Evolutionary conservation across 2,797 vertebrate species (phyloP).

Genomic region (Jordanella pulchra): DNA sequence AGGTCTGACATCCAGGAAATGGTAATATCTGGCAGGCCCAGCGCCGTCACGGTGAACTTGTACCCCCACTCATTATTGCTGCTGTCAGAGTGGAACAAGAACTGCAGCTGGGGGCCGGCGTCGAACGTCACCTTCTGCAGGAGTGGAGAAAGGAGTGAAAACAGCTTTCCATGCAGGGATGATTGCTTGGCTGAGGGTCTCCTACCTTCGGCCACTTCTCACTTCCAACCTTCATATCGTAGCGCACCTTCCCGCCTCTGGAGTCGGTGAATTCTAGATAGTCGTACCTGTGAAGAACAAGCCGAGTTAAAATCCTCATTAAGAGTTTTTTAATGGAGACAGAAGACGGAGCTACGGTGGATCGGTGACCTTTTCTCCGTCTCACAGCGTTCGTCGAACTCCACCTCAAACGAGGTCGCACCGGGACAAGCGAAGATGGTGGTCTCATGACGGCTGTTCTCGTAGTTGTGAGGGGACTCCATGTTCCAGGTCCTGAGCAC

Average conservation of each 20-base stretch:
- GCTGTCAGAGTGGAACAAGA: constrained; percentile 98
- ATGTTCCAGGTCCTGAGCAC: constrained; percentile 90
- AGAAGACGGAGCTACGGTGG: background rate
- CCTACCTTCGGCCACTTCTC: constrained; percentile 98
- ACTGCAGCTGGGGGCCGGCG: constrained; percentile 94
- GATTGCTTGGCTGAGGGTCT: background rate
- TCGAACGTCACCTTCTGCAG: constrained; percentile 95
- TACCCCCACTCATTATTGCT: constrained; percentile 99
- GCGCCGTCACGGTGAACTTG: constrained; percentile 93
- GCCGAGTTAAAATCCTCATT: background rate
- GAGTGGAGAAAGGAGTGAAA: constrained; percentile 7
- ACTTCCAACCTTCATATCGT: constrained; percentile 95
- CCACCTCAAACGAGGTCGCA: constrained; percentile 93
- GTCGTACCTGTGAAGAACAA: constrained; percentile 85
- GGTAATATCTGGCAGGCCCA: constrained; percentile 90
- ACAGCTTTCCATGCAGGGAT: background rate
- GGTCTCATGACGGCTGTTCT: constrained; percentile 93
- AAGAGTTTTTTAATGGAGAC: background rate
- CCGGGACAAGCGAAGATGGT: constrained; percentile 93
- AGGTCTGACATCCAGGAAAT: constrained; percentile 96
- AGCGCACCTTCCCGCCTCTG: constrained; percentile 95
- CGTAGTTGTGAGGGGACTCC: constrained; percentile 96
- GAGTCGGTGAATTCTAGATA: constrained; percentile 98
- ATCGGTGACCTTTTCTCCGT: constrained; percentile 90
- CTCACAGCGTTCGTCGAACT: constrained; percentile 98